Evolutionary conservation across 1,140 invertebrate genomes (phyloP), one percentile per base, ranked within the genome.

Genomic region (Ostrea denselamellosa): DNA sequence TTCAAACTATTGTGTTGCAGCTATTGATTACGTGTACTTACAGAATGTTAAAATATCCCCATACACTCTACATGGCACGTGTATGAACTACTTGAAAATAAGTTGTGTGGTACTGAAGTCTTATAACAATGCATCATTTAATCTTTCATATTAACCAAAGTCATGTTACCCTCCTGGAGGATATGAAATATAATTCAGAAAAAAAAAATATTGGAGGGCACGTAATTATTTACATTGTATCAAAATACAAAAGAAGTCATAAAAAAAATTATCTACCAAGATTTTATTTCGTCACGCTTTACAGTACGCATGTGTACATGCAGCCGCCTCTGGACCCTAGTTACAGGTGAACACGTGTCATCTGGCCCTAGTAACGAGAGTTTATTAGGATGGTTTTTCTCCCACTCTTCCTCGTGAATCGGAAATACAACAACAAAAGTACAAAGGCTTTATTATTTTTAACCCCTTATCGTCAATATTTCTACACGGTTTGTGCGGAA

Each of bases 401-500:
- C 28, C 25, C 25, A 25, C 12, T 17, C 9, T 9, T 77, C 25
- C 68, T 25, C 68, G 9, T 77, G 28, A 77, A 77, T 77, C 68
- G 68, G 68, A 77, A 77, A 25, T 77, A 77, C 4, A 77, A 77
- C 65, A 71, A 28, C 68, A 77, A 17, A 77, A 34, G 25, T 34
- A 77, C 68, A 77, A 68, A 68, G 68, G 25, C 68, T 77, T 77
- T 77, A 77, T 77, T 77, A 28, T 77, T 77, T 77, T 28, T 12
- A 17, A 77, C 68, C 68, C 28, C 68, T 77, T 77, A 77, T 77
- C 68, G 25, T 77, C 68, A 77, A 77, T 77, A 77, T 77, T 77
- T 77, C 68, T 77, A 77, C 68, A 77, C 68, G 68, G 25, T 25
- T 77, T 77, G 68, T 77, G 68, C 28, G 68, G 68, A 77, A 77